Conservation (phyloP, 2,888 invertebrate genomes). For the Hofmannophila pseudospretella region DNA sequence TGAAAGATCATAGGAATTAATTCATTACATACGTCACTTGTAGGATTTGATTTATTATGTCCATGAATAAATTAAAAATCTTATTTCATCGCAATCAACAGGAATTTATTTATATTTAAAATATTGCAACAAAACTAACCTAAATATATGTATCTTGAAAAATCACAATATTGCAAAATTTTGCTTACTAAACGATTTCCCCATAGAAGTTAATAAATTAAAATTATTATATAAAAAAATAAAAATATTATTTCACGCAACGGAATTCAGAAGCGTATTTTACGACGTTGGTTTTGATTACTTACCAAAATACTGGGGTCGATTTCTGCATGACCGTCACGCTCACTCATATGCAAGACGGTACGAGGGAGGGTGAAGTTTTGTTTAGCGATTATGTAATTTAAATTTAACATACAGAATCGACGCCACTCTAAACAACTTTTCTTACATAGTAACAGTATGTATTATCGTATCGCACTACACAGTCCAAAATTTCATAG, state of each 20-base stretch:
- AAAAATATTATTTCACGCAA: conserved; percentile 6
- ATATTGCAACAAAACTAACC: conserved; percentile 8
- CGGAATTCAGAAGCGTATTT: conserved; percentile 5
- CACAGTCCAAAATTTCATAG: conserved; percentile 13
- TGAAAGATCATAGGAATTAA: conserved; percentile 5
- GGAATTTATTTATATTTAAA: conserved; percentile 11
- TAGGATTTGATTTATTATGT: conserved; percentile 8
- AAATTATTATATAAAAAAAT: conserved; percentile 8
- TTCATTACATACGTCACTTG: not conserved
- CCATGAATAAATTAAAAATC: conserved; percentile 10
- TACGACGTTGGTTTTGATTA: conserved; percentile 6
- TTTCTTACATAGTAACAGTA: conserved; percentile 15
- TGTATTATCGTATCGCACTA: conserved; percentile 15
- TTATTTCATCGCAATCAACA: conserved; percentile 9
- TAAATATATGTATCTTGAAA: conserved; percentile 16
- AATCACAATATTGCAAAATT: conserved; percentile 16
- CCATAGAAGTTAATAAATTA: conserved; percentile 10
- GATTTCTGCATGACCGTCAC: no score
- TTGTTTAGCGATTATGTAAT: no score
- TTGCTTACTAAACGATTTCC: conserved; percentile 12
- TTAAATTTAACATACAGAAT: no score
- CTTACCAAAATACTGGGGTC: no score
- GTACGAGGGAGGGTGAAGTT: no score
- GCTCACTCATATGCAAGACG: no score
- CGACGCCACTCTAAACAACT: conserved; percentile 13